A percentile compares a stretch with the other conserved stretches of the same genome.
Conservation (phyloP, 2,888 invertebrate genomes). For the Drosophila affinis region DNA sequence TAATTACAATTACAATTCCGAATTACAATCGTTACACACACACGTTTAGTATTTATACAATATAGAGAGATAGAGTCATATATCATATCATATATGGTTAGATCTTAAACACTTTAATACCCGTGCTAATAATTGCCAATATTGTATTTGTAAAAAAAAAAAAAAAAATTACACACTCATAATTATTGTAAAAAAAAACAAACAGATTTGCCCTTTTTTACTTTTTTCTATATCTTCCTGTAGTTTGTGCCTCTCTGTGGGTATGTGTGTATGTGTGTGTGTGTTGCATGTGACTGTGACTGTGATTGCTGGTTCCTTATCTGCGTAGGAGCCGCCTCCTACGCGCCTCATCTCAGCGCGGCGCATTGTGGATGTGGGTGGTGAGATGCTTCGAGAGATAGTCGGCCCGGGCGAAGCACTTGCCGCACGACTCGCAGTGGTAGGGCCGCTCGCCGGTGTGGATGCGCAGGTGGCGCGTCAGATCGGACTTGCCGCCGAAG, state of each 20-base stretch:
- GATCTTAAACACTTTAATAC: constrained; percentile 72
- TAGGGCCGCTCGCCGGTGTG: constrained; percentile 95
- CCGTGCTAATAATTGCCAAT: constrained; percentile 73
- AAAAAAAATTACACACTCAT: constrained; percentile 13
- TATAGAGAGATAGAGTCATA: constrained; percentile 37
- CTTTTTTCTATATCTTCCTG: constrained; percentile 58
- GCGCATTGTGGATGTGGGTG: constrained; percentile 93
- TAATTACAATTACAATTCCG: no score
- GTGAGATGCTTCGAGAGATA: constrained; percentile 95
- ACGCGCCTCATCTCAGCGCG: constrained; percentile 85
- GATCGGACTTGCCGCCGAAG: constrained; percentile 94
- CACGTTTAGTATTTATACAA: constrained; percentile 4
- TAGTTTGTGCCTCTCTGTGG: constrained; percentile 60
- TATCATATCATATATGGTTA: constrained; percentile 13
- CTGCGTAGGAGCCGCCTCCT: constrained; percentile 84
- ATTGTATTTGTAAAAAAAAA: constrained; percentile 27
- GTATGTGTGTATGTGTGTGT: constrained; percentile 18
- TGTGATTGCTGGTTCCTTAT: constrained; percentile 70
- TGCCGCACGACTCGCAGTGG: constrained; percentile 96
- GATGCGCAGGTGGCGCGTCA: constrained; percentile 93
- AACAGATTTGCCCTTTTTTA: constrained; percentile 11
- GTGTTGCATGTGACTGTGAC: background rate
- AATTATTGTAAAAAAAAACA: constrained; percentile 4
- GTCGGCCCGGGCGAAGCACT: constrained; percentile 95
- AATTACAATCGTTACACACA: no score